Conservation (phyloP, 2,888 invertebrate species). For the Sarcophaga subvicina region DNA sequence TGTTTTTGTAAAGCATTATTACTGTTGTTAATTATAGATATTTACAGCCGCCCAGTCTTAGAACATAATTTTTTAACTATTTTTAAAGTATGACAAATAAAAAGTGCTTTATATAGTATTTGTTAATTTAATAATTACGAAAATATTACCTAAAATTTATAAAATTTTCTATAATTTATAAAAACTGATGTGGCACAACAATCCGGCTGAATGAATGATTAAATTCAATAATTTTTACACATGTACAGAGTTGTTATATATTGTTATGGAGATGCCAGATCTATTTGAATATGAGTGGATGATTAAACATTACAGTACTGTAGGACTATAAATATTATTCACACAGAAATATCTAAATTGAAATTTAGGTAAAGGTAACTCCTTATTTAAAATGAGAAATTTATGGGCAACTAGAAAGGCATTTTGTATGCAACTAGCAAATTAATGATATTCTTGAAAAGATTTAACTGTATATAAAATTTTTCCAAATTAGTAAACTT, state of each 20-base stretch:
- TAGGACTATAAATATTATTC: no score
- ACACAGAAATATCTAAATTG: no score
- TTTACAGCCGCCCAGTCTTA: not conserved
- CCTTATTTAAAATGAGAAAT: no score
- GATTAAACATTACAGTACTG: no score
- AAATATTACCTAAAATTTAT: conserved; percentile 43
- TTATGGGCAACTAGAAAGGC: no score
- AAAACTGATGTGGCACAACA: conserved; percentile 79
- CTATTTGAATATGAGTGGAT: not conserved
- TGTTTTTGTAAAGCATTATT: conserved; percentile 13
- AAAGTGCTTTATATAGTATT: not conserved
- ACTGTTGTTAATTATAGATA: not conserved
- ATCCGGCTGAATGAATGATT: conserved; percentile 45
- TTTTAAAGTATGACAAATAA: not conserved
- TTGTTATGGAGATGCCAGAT: not conserved
- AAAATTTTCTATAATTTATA: conserved; percentile 23
- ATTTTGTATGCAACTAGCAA: no score
- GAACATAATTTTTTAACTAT: conserved; percentile 31
- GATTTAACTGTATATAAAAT: not conserved
- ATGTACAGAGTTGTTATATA: conserved; percentile 4
- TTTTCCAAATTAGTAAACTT: not conserved
- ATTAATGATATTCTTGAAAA: no score
- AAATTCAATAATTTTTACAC: conserved; percentile 25
- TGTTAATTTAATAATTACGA: not conserved
- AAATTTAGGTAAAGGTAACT: no score